Percentiles rank a stretch among this genome's conserved stretches.
These are phyloP conservation scores for Tylochromis polylepis DNA, from an alignment of 2,113 vertebrate genomes.

Conservation along the genomic window DNA sequence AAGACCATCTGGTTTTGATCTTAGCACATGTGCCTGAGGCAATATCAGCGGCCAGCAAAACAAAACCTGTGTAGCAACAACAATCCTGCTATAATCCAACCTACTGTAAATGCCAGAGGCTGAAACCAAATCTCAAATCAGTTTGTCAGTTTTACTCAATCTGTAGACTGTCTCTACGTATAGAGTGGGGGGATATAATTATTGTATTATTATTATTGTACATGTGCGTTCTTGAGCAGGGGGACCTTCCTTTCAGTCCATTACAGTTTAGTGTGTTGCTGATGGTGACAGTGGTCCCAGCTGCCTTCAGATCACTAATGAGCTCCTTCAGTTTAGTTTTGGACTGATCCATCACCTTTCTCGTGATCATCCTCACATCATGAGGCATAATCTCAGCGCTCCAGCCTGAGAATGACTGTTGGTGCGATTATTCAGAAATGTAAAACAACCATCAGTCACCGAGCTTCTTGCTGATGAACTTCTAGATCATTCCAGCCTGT, in stretches of 20 bases:
- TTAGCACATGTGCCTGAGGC: background rate
- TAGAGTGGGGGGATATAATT: background rate
- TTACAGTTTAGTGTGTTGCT: background rate
- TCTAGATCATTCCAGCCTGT: background rate
- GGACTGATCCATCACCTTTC: background rate
- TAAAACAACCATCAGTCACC: background rate
- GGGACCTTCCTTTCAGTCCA: background rate
- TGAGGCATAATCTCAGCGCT: background rate
- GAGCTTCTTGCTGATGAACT: background rate
- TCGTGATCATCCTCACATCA: background rate
- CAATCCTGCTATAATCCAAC: background rate
- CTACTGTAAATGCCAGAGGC: background rate
- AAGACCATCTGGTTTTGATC: background rate
- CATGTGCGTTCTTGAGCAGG: background rate
- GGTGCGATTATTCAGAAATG: background rate
- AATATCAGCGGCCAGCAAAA: background rate
- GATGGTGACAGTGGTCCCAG: background rate
- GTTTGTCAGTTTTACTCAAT: background rate
- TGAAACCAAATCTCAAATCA: background rate
- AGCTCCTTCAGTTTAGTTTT: background rate
- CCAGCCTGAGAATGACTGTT: background rate
- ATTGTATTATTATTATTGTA: background rate
- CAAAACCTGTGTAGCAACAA: background rate
- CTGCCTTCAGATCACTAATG: background rate
- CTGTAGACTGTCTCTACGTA: background rate